Evolutionary conservation across 2,888 invertebrate genomes (phyloP).

Genomic region (Mimas tiliae): DNA sequence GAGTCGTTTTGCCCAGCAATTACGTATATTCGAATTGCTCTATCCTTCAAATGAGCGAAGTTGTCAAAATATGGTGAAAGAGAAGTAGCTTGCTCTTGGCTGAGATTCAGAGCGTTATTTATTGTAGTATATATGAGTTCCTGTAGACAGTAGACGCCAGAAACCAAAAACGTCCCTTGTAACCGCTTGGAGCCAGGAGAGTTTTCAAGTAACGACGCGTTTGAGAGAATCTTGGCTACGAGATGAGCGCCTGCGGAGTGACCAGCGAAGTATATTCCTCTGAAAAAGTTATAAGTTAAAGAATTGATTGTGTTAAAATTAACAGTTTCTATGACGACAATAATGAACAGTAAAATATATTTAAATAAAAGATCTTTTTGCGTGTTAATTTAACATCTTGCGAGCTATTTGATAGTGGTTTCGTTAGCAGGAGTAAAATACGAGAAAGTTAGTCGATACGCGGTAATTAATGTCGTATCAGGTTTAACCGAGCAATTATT

Average conservation of each 20-base stretch:
- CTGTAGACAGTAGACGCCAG: slow-evolving; percentile 26
- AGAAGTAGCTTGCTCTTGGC: neutral
- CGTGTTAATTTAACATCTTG: too few species aligned
- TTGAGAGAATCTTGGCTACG: slow-evolving; percentile 25
- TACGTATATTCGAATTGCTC: slow-evolving; percentile 12
- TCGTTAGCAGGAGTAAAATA: too few species aligned
- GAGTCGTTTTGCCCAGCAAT: slow-evolving; percentile 24
- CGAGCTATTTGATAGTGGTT: too few species aligned
- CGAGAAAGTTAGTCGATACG: too few species aligned
- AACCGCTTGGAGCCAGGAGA: slow-evolving; percentile 16
- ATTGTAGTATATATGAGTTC: slow-evolving; percentile 24
- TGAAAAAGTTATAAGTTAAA: slow-evolving; percentile 3
- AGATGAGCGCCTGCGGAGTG: slow-evolving; percentile 31
- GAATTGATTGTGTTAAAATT: neutral
- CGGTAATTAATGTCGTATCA: too few species aligned
- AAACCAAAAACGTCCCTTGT: slow-evolving; percentile 25
- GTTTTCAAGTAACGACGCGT: slow-evolving; percentile 7
- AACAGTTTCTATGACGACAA: neutral
- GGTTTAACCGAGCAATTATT: too few species aligned
- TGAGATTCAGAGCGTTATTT: slow-evolving; percentile 19
- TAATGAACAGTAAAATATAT: too few species aligned
- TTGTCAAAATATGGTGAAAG: slow-evolving; percentile 24
- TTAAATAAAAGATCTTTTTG: too few species aligned
- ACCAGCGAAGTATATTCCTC: slow-evolving; percentile 29
- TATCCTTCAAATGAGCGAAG: slow-evolving; percentile 14